Base-by-base conservation (phyloP, 2,888 invertebrate species). In the Horisme vitalbata region DNA sequence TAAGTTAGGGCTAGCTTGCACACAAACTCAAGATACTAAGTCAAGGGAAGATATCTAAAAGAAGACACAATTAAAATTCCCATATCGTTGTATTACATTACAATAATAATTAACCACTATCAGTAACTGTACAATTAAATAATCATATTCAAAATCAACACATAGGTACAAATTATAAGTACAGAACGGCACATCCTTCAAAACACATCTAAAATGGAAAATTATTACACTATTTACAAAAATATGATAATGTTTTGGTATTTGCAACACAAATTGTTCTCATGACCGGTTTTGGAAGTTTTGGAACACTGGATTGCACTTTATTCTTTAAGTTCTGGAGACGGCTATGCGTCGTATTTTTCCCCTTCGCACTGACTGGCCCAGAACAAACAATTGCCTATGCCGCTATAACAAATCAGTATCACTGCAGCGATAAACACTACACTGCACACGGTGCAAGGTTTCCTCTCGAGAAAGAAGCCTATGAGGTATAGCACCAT, bases 371-470 rank as follows among this genome's bases (percentile, higher is more conserved):
- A 96, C 69, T 94, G 94, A 59, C 91, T 92, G 54, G 93, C 93
- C 97, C 97, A 97, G 75, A 99, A 95, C 55, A 99, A 91, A 83
- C 99, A 99, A 84, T 96, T 97, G 12, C 98, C 98, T 43, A 97
- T 93, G 52, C 98, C 98, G 79, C 97, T 97, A 90, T 98, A 99
- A 89, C 99, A 99, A 56, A 99, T 95, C 11, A 99, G 92, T 69
- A 96, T 95, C 41, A 99, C 96, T 12, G 99, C 97, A 24, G 95
- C 95, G 38, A 99, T 87, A 87, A 99, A 99, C 60, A 99, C 96
- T 41, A 98, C 90, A 72, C 97, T 97, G 91, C 99, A 99, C 57
- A 99, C 97, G 34, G 98, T 98, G 83, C 99, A 99, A 0, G 99
- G 99, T 80, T 89, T 99, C 69, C 97, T 91, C 76, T 99, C 98